These are phyloP conservation scores for Campylomormyrus tamandua DNA, from an alignment of 2,113 vertebrate genomes.

Conservation along the genomic window DNA sequence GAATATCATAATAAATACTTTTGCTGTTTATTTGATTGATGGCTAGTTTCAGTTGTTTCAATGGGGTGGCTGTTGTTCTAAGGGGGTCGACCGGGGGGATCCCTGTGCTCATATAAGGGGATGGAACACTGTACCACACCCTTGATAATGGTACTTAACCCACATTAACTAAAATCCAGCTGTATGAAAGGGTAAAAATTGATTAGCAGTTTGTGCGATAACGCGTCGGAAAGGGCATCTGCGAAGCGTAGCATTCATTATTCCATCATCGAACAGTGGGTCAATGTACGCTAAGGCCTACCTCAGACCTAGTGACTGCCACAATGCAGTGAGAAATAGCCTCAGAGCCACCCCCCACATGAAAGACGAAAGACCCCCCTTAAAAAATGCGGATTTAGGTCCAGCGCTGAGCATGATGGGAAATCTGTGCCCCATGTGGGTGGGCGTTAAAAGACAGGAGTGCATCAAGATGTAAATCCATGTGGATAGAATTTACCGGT, in stretches of 20 bases:
- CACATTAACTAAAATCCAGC: not conserved
- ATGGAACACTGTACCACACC: not conserved
- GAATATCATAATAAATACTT: not conserved
- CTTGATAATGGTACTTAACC: not conserved
- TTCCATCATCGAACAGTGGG: not conserved
- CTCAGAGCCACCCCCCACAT: not conserved
- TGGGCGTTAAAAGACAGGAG: not conserved
- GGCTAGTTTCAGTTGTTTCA: not conserved
- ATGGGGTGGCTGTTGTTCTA: not conserved
- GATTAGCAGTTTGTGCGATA: not conserved
- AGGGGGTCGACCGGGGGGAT: not conserved
- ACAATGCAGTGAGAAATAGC: not conserved
- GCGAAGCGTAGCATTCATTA: not conserved
- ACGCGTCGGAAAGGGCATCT: not conserved
- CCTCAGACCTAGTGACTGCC: not conserved
- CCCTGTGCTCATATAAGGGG: not conserved
- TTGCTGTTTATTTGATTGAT: not conserved
- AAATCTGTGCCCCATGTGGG: not conserved
- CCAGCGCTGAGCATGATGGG: not conserved
- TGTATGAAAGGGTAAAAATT: not conserved
- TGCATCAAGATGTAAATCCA: not conserved
- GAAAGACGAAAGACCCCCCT: not conserved
- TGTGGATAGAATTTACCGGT: not conserved
- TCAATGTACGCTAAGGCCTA: not conserved
- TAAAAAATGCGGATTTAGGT: not conserved